Evolutionary conservation across 2,797 vertebrate genomes (phyloP).

Genomic region (Melanotaenia maccullochi): DNA sequence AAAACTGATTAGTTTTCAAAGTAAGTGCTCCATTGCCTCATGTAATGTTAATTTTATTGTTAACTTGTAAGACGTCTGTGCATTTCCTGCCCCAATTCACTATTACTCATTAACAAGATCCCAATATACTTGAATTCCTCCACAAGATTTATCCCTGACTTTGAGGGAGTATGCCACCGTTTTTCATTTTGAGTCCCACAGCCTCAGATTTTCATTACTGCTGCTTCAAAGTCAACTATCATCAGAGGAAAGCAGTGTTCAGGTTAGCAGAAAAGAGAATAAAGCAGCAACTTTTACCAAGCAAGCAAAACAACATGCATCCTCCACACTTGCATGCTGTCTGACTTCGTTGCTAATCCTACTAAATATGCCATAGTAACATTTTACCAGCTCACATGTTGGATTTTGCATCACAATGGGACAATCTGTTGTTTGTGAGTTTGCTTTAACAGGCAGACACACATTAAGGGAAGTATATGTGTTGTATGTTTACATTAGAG

Average conservation of each 20-base stretch:
- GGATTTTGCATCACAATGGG: not conserved
- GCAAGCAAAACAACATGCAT: not conserved
- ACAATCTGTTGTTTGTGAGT: conserved; percentile 5
- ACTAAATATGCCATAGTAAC: not conserved
- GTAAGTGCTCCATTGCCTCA: too few species aligned
- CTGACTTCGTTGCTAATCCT: not conserved
- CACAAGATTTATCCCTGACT: not conserved
- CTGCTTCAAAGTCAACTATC: not conserved
- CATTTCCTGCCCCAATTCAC: not conserved
- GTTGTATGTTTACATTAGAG: conserved; percentile 61
- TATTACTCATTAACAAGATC: not conserved
- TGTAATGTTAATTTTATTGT: too few species aligned
- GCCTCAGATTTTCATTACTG: not conserved
- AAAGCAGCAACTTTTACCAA: not conserved
- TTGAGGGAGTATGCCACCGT: not conserved
- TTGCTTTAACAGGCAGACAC: conserved; percentile 14
- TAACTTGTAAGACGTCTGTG: not conserved
- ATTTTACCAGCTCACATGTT: not conserved
- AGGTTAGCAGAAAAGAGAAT: not conserved
- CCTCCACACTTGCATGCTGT: not conserved
- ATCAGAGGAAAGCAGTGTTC: too few species aligned
- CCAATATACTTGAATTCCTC: not conserved
- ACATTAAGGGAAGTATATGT: conserved; percentile 5
- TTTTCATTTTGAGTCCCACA: not conserved
- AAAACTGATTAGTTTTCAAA: too few species aligned